These are phyloP conservation scores for Talpa occidentalis DNA, from an alignment of 2,113 vertebrate species.

Conservation along the genomic window DNA sequence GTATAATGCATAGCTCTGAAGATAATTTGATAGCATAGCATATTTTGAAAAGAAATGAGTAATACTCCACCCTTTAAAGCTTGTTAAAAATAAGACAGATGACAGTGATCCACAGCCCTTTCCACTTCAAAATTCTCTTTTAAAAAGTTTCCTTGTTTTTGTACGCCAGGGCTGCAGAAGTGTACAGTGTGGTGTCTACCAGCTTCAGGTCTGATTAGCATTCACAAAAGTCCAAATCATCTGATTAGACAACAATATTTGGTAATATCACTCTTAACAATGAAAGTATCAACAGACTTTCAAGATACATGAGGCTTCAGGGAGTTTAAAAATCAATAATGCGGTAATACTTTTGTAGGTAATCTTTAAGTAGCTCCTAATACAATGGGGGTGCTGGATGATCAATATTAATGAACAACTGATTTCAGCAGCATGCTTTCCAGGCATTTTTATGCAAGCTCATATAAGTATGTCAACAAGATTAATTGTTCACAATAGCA, in stretches of 20 bases:
- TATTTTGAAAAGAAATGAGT: conserved; percentile 12
- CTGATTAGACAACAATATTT: conserved; percentile 24
- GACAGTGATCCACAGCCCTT: not conserved
- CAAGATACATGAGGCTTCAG: conserved; percentile 68
- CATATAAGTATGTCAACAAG: conserved; percentile 86
- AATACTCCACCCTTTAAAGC: not conserved
- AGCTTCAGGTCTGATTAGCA: conserved; percentile 57
- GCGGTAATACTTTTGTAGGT: conserved; percentile 80
- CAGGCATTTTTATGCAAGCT: conserved; percentile 85
- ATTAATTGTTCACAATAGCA: conserved; percentile 86
- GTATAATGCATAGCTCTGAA: not conserved
- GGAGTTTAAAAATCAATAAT: conserved; percentile 79
- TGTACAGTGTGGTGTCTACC: not conserved
- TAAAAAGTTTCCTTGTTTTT: not conserved
- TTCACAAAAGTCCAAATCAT: conserved; percentile 18
- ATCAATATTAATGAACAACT: conserved; percentile 88
- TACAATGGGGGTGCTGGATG: conserved; percentile 80
- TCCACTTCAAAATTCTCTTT: not conserved
- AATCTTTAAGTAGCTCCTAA: conserved; percentile 86
- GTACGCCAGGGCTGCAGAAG: not conserved
- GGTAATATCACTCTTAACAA: not conserved
- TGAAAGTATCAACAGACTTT: conserved; percentile 50
- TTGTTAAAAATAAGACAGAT: not conserved
- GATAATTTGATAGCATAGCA: not conserved
- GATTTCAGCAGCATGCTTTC: conserved; percentile 82